Percentiles rank a stretch among this genome's conserved stretches.
Evolutionary conservation across 2,797 vertebrate genomes (phyloP).

Genomic region (Pogonophryne albipinna): DNA sequence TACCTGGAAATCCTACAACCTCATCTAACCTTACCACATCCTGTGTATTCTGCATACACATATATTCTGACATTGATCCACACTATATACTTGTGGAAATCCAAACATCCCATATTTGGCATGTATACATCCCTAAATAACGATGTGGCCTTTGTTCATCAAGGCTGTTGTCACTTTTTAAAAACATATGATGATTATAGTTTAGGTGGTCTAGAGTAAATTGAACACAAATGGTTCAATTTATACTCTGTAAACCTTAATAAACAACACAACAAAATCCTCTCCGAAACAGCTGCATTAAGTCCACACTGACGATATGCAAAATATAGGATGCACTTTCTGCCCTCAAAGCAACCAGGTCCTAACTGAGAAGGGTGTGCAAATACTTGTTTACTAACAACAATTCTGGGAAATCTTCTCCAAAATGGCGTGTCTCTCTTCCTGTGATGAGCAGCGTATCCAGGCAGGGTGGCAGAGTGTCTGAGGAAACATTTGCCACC

Average conservation of each 20-base stretch:
- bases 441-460: conserved; percentile 23
- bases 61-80: neutral
- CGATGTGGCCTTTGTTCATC: neutral
- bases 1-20: neutral
- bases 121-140: neutral
- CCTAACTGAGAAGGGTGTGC: neutral
- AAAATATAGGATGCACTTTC: neutral
- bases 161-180: neutral
- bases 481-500: conserved; percentile 28
- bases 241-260: neutral
- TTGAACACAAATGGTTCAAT: no score
- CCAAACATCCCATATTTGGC: neutral
- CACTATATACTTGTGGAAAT: no score
- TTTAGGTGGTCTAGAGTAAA: neutral
- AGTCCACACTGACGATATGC: neutral
- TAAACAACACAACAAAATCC: neutral
- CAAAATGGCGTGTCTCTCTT: neutral
- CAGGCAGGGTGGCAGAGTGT: conserved; percentile 11
- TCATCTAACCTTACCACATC: neutral
- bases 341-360: neutral
- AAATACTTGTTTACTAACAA: neutral
- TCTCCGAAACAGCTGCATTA: neutral
- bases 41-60: neutral
- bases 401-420: no score
- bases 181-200: neutral